These are phyloP conservation scores for Diorhabda elongata DNA, from an alignment of 1,140 invertebrate genomes.

Conservation along the genomic window DNA sequence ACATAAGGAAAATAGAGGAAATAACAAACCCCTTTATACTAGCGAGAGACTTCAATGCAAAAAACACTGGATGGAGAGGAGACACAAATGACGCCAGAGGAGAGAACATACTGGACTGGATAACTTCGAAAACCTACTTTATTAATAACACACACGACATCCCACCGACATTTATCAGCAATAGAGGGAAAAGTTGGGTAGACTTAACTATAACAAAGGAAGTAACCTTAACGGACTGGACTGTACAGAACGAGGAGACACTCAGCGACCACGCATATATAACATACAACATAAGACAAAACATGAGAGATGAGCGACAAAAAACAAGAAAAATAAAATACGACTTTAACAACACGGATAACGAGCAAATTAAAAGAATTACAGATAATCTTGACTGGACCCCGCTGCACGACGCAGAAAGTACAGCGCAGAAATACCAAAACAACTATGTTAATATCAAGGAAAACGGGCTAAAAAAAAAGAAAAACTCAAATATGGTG, in stretches of 20 bases:
- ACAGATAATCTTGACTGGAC: neutral
- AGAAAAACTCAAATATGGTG: neutral
- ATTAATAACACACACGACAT: neutral
- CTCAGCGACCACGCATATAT: too few relatives aligned
- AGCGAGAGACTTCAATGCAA: conserved; percentile 6
- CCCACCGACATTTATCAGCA: neutral
- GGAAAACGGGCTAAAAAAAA: neutral
- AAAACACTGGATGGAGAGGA: neutral
- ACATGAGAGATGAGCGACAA: conserved; percentile 1
- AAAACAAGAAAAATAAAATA: neutral
- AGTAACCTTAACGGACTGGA: neutral
- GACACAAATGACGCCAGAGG: too few relatives aligned
- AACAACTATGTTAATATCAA: too few relatives aligned
- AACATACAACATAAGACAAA: neutral
- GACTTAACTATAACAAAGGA: conserved; percentile 1
- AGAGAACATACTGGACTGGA: too few relatives aligned
- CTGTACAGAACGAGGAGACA: conserved; percentile 4
- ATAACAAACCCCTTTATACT: neutral
- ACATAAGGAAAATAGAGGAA: too few relatives aligned
- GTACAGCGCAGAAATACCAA: neutral
- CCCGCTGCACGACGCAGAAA: neutral
- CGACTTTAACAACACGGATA: neutral
- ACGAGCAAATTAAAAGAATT: neutral
- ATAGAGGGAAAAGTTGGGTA: neutral
- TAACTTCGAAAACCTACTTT: neutral